Conservation (phyloP, 2,888 invertebrate species). For the Bembecia ichneumoniformis region DNA sequence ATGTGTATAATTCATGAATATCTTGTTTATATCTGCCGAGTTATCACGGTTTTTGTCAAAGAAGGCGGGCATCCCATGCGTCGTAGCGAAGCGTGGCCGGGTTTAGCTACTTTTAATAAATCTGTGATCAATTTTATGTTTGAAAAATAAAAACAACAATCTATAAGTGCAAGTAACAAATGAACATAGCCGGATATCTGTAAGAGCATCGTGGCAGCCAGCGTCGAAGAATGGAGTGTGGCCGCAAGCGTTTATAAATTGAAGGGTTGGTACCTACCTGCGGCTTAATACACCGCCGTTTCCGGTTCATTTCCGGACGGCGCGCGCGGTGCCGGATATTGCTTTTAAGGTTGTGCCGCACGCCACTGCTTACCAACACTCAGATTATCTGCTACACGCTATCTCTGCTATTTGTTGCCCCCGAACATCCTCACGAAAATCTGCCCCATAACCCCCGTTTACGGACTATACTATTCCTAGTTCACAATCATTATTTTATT, state of each 20-base stretch:
- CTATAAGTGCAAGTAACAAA: conserved; percentile 47
- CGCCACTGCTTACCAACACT: conserved; percentile 28
- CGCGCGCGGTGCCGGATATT: conserved; percentile 72
- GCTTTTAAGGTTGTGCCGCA: conserved; percentile 71
- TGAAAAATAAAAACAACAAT: too few relatives aligned
- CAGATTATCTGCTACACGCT: conserved; percentile 16
- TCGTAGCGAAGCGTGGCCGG: too few relatives aligned
- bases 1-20: too few relatives aligned
- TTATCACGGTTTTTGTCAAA: too few relatives aligned
- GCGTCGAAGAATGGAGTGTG: conserved; percentile 40
- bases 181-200: conserved; percentile 54
- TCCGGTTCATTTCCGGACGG: conserved; percentile 73
- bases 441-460: background rate
- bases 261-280: conserved; percentile 71
- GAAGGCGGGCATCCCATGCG: too few relatives aligned
- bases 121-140: too few relatives aligned
- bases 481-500: background rate
- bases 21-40: too few relatives aligned
- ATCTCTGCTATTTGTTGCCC: conserved; percentile 7
- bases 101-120: too few relatives aligned
- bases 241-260: conserved; percentile 70
- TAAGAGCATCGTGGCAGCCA: conserved; percentile 30
- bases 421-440: background rate
- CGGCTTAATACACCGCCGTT: conserved; percentile 73
- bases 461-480: background rate